These are phyloP conservation scores for Camelus dromedarius DNA, from an alignment of 2,113 vertebrate genomes.

Conservation along the genomic window DNA sequence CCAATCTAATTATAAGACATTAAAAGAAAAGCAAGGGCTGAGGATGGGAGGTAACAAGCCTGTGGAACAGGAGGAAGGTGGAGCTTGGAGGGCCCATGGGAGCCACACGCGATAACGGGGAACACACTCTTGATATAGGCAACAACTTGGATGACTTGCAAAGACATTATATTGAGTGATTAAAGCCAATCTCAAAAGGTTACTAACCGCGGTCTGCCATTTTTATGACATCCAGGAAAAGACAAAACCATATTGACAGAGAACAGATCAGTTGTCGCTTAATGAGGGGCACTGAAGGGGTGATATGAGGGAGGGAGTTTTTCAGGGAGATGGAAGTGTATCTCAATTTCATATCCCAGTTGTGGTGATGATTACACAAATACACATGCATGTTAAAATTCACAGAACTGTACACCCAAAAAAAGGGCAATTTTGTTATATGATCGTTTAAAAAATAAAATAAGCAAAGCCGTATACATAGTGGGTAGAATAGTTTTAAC, in stretches of 20 bases:
- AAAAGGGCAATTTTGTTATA: neutral
- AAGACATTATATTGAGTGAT: neutral
- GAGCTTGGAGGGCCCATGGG: fast-evolving
- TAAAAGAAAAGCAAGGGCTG: neutral
- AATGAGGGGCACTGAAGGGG: neutral
- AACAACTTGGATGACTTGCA: neutral
- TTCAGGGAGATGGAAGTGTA: neutral
- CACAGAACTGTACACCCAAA: neutral
- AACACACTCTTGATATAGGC: neutral
- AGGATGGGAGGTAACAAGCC: neutral
- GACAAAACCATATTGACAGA: neutral
- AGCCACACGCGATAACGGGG: no score
- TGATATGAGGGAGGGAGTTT: neutral
- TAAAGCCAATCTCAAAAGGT: neutral
- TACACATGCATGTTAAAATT: neutral
- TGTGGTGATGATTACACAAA: neutral
- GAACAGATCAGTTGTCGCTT: neutral
- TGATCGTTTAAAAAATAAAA: neutral
- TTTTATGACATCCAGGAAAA: neutral
- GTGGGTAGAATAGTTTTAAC: neutral
- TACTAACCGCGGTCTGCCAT: neutral
- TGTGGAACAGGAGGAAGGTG: neutral
- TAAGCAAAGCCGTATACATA: neutral
- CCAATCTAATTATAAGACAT: neutral
- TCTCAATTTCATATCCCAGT: neutral